These are phyloP conservation scores for Rhombomys opimus DNA, from an alignment of 2,113 vertebrate species.

Conservation along the genomic window DNA sequence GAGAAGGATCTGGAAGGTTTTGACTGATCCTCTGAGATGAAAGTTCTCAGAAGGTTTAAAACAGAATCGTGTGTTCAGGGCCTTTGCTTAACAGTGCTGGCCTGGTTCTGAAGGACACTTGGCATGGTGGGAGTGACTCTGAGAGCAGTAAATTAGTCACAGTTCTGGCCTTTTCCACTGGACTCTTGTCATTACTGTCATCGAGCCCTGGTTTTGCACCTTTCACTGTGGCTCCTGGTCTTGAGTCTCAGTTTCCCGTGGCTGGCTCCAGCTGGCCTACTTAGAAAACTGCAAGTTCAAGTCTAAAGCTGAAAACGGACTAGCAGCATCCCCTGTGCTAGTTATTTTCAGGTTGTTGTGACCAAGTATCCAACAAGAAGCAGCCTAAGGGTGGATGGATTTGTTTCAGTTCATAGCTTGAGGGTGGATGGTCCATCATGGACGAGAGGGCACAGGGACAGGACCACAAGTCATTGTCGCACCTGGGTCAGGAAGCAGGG, in stretches of 20 bases:
- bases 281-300: neutral
- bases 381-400: neutral
- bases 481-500: neutral
- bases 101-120: neutral
- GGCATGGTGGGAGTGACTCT: neutral
- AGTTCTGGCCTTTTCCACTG: neutral
- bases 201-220: neutral
- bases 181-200: neutral
- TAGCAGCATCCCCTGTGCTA: neutral
- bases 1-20: neutral
- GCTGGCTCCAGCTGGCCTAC: neutral
- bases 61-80: neutral
- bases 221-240: neutral
- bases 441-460: neutral
- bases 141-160: neutral
- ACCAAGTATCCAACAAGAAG: neutral
- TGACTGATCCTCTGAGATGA: neutral
- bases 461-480: neutral
- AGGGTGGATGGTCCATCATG: neutral
- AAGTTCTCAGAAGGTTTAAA: neutral
- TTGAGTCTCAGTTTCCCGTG: neutral
- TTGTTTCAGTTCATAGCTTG: neutral
- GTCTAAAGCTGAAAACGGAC: neutral
- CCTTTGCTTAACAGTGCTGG: neutral
- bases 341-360: neutral